A percentile compares a stretch with the other conserved stretches of the same genome.
These are phyloP conservation scores for Molossus molossus DNA, from an alignment of 2,797 vertebrate species.

Conservation along the genomic window DNA sequence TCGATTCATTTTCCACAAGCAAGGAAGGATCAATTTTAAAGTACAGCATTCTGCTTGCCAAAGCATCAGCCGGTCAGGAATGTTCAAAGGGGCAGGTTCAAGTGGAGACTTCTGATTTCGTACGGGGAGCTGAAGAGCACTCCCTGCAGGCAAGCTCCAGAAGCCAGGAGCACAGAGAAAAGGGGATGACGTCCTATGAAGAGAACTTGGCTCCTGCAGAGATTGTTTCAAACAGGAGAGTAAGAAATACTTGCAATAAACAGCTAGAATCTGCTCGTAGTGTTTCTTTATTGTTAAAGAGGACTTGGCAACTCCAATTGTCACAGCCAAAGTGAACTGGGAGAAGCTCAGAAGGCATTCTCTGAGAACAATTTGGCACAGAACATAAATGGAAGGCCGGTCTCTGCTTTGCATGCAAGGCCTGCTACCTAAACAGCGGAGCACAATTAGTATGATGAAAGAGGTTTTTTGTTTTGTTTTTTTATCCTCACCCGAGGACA, in stretches of 20 bases:
- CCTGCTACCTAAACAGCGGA: not conserved
- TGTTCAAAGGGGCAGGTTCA: constrained; percentile 64
- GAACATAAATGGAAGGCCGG: not conserved
- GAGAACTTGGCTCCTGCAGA: not conserved
- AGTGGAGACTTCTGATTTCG: constrained; percentile 56
- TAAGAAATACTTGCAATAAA: constrained; percentile 63
- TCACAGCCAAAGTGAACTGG: not conserved
- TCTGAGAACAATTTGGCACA: not conserved
- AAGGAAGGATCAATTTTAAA: constrained; percentile 60
- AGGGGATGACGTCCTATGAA: not conserved
- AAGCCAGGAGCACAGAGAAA: not conserved
- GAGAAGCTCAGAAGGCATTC: not conserved
- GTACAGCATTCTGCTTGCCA: constrained; percentile 50
- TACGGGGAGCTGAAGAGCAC: not conserved
- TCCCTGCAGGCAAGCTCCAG: not conserved
- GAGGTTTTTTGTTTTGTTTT: too few species aligned
- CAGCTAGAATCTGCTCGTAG: constrained; percentile 8
- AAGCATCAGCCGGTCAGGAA: constrained; percentile 59
- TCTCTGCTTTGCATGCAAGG: not conserved
- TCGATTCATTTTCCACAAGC: constrained; percentile 61
- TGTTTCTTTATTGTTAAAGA: not conserved
- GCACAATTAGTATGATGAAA: not conserved
- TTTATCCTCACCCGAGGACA: too few species aligned
- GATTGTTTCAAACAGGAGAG: not conserved
- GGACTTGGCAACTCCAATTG: not conserved